Conservation (phyloP, 2,113 vertebrate genomes). For the Hydrolagus affinis region DNA sequence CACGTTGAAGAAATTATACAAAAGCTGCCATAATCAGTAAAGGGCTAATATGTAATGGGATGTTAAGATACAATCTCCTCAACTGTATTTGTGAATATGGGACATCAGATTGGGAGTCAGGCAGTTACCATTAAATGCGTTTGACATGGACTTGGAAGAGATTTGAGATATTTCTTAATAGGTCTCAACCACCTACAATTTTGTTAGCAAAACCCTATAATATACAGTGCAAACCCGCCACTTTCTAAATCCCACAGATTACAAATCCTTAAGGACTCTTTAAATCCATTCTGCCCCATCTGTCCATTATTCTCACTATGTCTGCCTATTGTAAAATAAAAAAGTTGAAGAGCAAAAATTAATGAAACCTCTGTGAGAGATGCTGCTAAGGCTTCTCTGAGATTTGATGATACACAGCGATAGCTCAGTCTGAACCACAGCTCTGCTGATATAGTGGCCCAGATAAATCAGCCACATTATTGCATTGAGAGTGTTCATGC, state of each 20-base stretch:
- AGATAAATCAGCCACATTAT: slow-evolving; percentile 22
- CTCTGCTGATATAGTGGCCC: slow-evolving; percentile 12
- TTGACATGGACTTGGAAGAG: too few species aligned
- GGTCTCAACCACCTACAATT: too few species aligned
- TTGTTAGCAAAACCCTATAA: too few species aligned
- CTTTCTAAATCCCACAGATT: background rate
- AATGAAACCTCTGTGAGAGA: slow-evolving; percentile 8
- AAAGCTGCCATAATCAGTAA: slow-evolving; percentile 59
- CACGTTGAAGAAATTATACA: slow-evolving; percentile 87
- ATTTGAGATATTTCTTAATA: too few species aligned
- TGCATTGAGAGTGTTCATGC: slow-evolving; percentile 19
- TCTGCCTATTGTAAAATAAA: background rate
- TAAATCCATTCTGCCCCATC: background rate
- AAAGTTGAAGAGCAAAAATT: background rate
- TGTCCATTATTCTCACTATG: slow-evolving; percentile 8
- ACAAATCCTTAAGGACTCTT: slow-evolving; percentile 7
- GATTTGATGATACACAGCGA: slow-evolving; percentile 11
- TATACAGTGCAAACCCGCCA: too few species aligned
- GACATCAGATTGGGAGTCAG: too few species aligned
- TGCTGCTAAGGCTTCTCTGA: background rate
- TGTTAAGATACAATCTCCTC: background rate
- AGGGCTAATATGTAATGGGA: background rate
- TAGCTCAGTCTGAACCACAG: slow-evolving; percentile 17
- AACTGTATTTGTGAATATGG: too few species aligned
- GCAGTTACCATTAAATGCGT: too few species aligned